Evolutionary conservation across 2,888 invertebrate species (phyloP).

Genomic region (Mimas tiliae): DNA sequence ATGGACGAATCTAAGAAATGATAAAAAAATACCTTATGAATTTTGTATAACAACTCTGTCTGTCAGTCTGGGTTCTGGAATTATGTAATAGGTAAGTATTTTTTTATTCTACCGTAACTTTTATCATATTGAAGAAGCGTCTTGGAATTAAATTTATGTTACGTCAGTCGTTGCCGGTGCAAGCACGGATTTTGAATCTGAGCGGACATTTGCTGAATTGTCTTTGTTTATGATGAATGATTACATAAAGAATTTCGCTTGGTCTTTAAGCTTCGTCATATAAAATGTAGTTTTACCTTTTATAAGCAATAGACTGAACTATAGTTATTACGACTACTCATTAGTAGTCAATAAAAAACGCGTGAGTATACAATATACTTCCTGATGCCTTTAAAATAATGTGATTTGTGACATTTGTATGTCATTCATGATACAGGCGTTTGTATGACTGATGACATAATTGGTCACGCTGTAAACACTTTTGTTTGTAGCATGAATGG

Average conservation of each 20-base stretch:
- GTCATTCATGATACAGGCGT: too few species aligned
- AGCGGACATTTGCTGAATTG: constrained; percentile 26
- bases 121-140: neutral
- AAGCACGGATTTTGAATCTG: neutral
- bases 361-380: neutral
- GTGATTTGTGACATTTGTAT: neutral
- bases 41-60: too few species aligned
- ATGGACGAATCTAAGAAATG: too few species aligned
- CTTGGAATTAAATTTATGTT: neutral
- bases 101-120: too few species aligned
- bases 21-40: too few species aligned
- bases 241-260: constrained; percentile 25
- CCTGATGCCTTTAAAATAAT: neutral
- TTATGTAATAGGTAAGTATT: too few species aligned
- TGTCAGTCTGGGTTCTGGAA: too few species aligned
- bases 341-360: neutral
- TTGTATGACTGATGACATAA: too few species aligned
- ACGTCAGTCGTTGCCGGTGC: constrained; percentile 5
- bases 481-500: too few species aligned
- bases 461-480: too few species aligned
- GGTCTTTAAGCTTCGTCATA: neutral
- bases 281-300: constrained; percentile 19
- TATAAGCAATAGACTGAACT: neutral
- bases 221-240: constrained; percentile 23
- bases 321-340: neutral